Conservation (phyloP, 2,113 vertebrate species). For the Suricata suricatta region DNA sequence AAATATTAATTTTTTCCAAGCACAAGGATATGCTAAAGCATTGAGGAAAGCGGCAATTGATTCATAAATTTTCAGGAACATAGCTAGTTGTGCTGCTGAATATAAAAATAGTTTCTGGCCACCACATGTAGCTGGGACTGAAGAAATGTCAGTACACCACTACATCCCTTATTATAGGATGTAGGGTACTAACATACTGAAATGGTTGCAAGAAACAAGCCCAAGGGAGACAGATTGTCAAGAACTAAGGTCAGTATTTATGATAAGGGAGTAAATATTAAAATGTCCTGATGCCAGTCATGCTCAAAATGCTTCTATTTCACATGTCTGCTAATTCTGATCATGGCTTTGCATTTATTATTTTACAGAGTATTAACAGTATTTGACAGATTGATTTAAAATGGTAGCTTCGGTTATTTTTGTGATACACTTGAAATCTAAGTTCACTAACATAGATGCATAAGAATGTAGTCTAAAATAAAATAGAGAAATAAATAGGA, state of each 20-base stretch:
- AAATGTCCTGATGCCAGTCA: background rate
- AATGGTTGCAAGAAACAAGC: background rate
- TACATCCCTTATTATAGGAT: background rate
- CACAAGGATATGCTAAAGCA: background rate
- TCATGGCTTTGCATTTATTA: background rate
- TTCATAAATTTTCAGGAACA: background rate
- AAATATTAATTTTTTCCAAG: background rate
- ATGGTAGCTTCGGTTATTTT: background rate
- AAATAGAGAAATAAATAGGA: background rate
- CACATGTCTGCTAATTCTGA: background rate
- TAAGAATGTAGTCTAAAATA: background rate
- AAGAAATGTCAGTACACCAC: background rate
- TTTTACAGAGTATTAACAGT: background rate
- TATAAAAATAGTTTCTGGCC: background rate
- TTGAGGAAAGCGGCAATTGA: background rate
- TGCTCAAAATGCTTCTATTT: background rate
- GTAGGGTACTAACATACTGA: background rate
- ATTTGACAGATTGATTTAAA: slow-evolving; percentile 20
- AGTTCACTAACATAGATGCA: background rate
- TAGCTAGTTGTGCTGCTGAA: background rate
- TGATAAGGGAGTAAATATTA: background rate
- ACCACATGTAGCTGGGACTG: background rate
- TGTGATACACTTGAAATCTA: background rate
- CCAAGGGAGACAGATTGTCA: background rate
- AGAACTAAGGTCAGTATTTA: background rate